Conservation (phyloP, 2,797 vertebrate genomes). For the Arctocebus calabarensis region DNA sequence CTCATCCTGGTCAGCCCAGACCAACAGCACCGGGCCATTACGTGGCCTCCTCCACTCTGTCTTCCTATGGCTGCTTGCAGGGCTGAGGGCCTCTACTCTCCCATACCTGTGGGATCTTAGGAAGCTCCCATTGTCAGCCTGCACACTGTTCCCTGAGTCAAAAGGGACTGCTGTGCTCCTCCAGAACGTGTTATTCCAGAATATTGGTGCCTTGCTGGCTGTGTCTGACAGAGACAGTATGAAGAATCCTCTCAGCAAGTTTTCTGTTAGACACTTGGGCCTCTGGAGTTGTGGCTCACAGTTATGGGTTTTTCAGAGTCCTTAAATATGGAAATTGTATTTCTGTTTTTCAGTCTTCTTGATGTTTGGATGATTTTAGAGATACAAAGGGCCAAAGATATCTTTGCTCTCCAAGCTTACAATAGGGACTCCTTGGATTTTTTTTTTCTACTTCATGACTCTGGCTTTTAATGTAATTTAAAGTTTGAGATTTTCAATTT, state of each 20-base stretch:
- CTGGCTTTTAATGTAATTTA: neutral
- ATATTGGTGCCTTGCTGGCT: neutral
- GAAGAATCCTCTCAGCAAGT: neutral
- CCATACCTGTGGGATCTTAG: neutral
- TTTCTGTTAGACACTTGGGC: neutral
- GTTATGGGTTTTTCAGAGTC: neutral
- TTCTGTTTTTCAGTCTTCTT: neutral
- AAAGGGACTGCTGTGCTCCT: neutral
- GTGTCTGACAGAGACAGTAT: neutral
- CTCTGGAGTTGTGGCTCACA: neutral
- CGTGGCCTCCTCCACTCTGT: neutral
- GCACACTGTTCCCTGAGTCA: neutral
- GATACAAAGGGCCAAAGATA: neutral
- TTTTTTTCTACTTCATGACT: constrained; percentile 28
- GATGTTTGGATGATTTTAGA: constrained; percentile 21
- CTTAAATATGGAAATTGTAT: neutral
- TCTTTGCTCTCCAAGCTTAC: neutral
- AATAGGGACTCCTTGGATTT: neutral
- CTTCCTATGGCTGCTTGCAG: neutral
- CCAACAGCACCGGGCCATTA: neutral
- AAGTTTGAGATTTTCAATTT: constrained; percentile 29
- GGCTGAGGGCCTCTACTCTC: neutral
- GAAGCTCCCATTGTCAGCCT: neutral
- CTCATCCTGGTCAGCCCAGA: rapidly evolving
- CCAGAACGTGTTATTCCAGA: neutral